Evolutionary conservation across 2,888 invertebrate species (phyloP), one percentile per base, ranked within the genome.

Genomic region (Nasonia oneida): DNA sequence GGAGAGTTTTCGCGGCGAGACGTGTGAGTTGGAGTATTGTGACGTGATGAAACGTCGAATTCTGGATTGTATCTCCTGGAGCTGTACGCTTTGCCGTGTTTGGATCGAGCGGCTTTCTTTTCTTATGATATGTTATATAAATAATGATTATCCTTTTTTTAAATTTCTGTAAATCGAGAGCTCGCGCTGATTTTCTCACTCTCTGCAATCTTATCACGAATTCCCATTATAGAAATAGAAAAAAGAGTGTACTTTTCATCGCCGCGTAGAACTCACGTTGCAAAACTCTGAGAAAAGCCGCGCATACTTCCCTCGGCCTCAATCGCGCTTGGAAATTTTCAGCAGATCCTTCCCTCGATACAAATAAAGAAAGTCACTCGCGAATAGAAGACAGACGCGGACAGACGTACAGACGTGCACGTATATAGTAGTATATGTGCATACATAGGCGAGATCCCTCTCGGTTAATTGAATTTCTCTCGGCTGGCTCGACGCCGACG

Each of bases 381-480:
- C 23, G 23, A 64, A 64, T 64, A 64, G 64, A 64, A 64, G 64
- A 12, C 67, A 37, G n/a, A 18, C 53, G 75, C n/a, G 57, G 23
- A 67, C 67, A 29, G 8, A 39, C 14, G 15, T 10, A 29, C 29
- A 14, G 23, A 23, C 23, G 23, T 23, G 23, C 23, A 5, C 42
- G 18, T n/a, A 47, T 12, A 70, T 29, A 29, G 29, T 29, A 29
- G 29, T 29, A 29, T 37, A 37, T 37, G 37, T 1, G 37, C 39
- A 71, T 10, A 39, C n/a, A 42, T 39, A n/a, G 15, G n/a, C 33
- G 33, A 29, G 71, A 73, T 29, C 39, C 29, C 53, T 50, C 33
- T 50, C 33, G 67, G 78, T 64, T 84, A 84, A 84, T 84, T 79
- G 79, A 84, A 84, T 84, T 84, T 84, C 84, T 79, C 33, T 15